Percentiles rank a stretch among this genome's conserved stretches.
These are phyloP conservation scores for Drosophila pallidifrons DNA, from an alignment of 1,140 invertebrate genomes.

Conservation along the genomic window DNA sequence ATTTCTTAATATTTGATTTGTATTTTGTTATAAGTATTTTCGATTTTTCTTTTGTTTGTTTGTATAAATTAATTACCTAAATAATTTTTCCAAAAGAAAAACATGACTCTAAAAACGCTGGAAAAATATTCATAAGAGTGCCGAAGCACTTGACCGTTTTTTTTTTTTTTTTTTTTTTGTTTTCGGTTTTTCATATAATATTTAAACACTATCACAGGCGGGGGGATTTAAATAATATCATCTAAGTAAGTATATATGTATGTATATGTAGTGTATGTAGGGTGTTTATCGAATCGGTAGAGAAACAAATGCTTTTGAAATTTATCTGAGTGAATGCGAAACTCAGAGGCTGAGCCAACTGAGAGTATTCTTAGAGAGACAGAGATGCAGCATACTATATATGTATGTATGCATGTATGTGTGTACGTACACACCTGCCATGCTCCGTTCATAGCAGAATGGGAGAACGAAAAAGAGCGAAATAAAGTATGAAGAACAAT, in stretches of 20 bases:
- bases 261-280: constrained; percentile 8
- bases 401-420: constrained; percentile 16
- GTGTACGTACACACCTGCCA: too few species aligned
- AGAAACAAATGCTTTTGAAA: constrained; percentile 6
- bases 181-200: constrained; percentile 24
- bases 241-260: constrained; percentile 20
- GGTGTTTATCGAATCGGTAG: background rate
- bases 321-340: background rate
- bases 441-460: too few species aligned
- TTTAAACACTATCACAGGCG: constrained; percentile 77
- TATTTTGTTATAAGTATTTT: constrained; percentile 2
- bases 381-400: background rate
- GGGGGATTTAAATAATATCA: constrained; percentile 49
- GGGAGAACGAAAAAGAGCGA: too few species aligned
- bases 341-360: constrained; percentile 2
- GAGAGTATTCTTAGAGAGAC: background rate
- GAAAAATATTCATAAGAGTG: constrained; percentile 45
- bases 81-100: constrained; percentile 46
- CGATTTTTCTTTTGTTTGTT: constrained; percentile 19
- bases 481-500: too few species aligned
- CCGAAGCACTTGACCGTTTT: constrained; percentile 28
- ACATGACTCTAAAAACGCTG: constrained; percentile 46
- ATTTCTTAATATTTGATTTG: constrained; percentile 14
- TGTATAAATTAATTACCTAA: constrained; percentile 44
- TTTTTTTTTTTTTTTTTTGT: background rate